A percentile compares a stretch with the other conserved stretches of the same genome.
Evolutionary conservation across 2,888 invertebrate genomes (phyloP).

Genomic region (Quadriops clusia): DNA sequence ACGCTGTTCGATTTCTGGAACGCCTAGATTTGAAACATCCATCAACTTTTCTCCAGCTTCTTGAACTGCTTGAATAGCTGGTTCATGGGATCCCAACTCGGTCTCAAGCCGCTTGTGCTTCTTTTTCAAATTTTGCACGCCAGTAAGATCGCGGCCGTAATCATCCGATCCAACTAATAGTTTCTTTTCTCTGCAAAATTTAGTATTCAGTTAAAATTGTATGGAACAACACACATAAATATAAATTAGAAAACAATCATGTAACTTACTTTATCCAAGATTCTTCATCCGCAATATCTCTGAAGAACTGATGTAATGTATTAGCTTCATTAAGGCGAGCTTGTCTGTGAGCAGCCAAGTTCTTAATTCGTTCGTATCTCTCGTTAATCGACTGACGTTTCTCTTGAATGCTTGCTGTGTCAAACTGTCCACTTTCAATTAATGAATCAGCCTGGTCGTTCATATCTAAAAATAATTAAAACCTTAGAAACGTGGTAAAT

Average conservation of each 20-base stretch:
- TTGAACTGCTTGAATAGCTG: constrained; percentile 88
- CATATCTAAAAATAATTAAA: constrained; percentile 57
- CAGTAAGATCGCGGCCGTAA: constrained; percentile 94
- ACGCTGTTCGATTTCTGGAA: constrained; percentile 82
- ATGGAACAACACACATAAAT: constrained; percentile 1
- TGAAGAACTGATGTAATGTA: constrained; percentile 97
- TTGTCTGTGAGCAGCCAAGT: constrained; percentile 83
- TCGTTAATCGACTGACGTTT: constrained; percentile 93
- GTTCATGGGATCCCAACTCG: constrained; percentile 94
- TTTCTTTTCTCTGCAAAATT: constrained; percentile 72
- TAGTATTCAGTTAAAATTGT: not conserved
- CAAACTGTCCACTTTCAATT: constrained; percentile 94
- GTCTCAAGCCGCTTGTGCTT: constrained; percentile 99
- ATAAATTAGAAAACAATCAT: constrained; percentile 16
- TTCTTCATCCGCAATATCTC: constrained; percentile 98
- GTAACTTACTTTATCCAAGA: constrained; percentile 86
- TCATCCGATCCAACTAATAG: constrained; percentile 94
- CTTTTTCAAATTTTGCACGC: constrained; percentile 96
- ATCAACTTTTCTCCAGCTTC: constrained; percentile 85
- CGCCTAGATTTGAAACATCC: constrained; percentile 86
- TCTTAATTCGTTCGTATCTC: constrained; percentile 87
- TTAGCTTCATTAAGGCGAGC: constrained; percentile 91
- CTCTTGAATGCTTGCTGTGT: constrained; percentile 89
- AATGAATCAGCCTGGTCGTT: constrained; percentile 92
- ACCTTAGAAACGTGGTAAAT: constrained; percentile 5